Conservation (phyloP, 2,113 vertebrate species). For the Indicator maculatus region DNA sequence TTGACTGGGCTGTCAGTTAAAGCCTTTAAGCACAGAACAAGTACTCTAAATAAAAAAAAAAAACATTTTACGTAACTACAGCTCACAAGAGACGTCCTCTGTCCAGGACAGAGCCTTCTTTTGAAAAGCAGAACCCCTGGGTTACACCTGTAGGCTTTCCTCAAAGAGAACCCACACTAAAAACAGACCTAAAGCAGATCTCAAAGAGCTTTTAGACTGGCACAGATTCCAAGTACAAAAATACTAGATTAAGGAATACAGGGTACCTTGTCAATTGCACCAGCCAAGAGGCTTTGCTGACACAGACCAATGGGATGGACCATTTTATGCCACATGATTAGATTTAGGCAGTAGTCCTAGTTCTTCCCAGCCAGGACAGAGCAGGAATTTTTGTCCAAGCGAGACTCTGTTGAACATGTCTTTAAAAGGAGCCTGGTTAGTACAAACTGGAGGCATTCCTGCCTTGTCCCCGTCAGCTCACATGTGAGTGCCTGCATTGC, state of each 20-base stretch:
- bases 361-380: background rate
- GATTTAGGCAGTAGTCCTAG: background rate
- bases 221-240: background rate
- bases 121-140: background rate
- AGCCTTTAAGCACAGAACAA: background rate
- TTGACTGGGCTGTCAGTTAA: background rate
- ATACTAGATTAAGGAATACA: background rate
- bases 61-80: background rate
- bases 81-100: background rate
- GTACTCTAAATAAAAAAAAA: background rate
- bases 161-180: background rate
- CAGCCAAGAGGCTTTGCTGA: background rate
- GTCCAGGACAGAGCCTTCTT: background rate
- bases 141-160: background rate
- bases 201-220: background rate
- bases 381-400: background rate
- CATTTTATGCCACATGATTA: fast-evolving
- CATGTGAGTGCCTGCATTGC: background rate
- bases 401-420: background rate
- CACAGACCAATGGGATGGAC: background rate
- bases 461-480: background rate
- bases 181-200: background rate
- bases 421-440: background rate
- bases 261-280: background rate
- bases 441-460: background rate